These are phyloP conservation scores for Chionomys nivalis DNA, from an alignment of 2,113 vertebrate genomes.

Conservation along the genomic window DNA sequence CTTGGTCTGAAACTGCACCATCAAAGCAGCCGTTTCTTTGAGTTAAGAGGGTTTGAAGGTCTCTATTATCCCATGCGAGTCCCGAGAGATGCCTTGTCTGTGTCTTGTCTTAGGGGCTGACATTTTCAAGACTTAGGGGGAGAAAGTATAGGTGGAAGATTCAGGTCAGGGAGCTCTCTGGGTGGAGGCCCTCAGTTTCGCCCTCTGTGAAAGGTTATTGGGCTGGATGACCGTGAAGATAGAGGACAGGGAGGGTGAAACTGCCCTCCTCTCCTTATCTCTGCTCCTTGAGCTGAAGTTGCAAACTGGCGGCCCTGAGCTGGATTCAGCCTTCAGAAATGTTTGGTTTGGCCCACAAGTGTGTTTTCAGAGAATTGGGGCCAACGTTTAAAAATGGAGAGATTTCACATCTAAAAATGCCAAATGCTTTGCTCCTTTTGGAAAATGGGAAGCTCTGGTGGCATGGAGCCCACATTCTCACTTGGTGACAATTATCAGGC, in stretches of 20 bases:
- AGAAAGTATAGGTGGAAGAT: background rate
- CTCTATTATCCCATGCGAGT: background rate
- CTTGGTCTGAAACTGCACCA: background rate
- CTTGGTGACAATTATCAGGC: background rate
- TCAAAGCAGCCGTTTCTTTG: background rate
- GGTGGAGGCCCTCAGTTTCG: background rate
- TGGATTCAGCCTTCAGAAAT: constrained; percentile 12
- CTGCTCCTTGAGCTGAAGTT: background rate
- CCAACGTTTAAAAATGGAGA: constrained; percentile 58
- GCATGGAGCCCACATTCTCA: background rate
- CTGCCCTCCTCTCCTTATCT: background rate
- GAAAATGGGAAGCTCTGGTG: constrained; percentile 13
- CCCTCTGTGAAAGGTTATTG: background rate
- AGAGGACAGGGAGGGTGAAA: background rate
- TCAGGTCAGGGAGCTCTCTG: background rate
- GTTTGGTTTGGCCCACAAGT: constrained; percentile 67
- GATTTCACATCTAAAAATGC: constrained; percentile 55
- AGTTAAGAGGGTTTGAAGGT: background rate
- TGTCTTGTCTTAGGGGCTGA: background rate
- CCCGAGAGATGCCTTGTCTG: background rate
- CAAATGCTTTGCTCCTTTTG: constrained; percentile 52
- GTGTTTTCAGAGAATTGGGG: constrained; percentile 57
- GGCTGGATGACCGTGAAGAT: background rate
- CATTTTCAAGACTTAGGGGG: background rate
- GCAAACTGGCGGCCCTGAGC: background rate